Evolutionary conservation across 2,113 vertebrate genomes (phyloP), one percentile per base, ranked within the genome.

Genomic region (Xyrauchen texanus): DNA sequence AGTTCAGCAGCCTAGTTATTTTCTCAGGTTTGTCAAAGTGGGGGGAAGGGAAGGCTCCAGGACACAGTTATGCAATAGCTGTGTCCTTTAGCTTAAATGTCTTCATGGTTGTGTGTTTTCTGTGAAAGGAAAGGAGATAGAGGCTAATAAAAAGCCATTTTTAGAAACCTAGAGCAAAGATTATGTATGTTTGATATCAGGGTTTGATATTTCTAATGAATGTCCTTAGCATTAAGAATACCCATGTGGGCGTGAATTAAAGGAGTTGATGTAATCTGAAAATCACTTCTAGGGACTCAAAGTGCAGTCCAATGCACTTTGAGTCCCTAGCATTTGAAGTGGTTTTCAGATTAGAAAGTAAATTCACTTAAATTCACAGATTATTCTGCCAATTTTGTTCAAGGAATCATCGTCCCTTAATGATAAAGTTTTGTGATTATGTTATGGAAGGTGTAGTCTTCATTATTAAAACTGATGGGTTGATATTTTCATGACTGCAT

Each of bases 1-100:
- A 81, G 55, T 85, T 83, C 80, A 80, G 65, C 79, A 84, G 73
- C 74, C 78, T 61, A 77, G 76, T 81, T 83, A 65, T 84, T 69
- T 78, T 66, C 51, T 10, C 61, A 77, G 77, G 76, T 67, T 78
- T 34, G 72, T 84, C 78, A 72, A 79, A 46, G 21, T 16, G 61
- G 76, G 80, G 84, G 87, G 80, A 78, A 58, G 72, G 76, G 65
- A 77, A 70, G 1, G 8, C 49, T 34, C 7, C 21, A 62, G 46
- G 21, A 61, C 5, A 42, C 7, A 45, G 66, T 83, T 81, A 71
- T 78, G 70, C 68, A 57, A 79, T 81, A 69, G 44, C 52, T 55
- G 13, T 80, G 47, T 49, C 65, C 44, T 62, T 61, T 46, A 42
- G 46, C n/a, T 51, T 62, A 44, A 45, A 34, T 81, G 62, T 76